A percentile compares a stretch with the other conserved stretches of the same genome.
Evolutionary conservation across 2,888 invertebrate genomes (phyloP).

Genomic region (Choristoneura rosaceana): DNA sequence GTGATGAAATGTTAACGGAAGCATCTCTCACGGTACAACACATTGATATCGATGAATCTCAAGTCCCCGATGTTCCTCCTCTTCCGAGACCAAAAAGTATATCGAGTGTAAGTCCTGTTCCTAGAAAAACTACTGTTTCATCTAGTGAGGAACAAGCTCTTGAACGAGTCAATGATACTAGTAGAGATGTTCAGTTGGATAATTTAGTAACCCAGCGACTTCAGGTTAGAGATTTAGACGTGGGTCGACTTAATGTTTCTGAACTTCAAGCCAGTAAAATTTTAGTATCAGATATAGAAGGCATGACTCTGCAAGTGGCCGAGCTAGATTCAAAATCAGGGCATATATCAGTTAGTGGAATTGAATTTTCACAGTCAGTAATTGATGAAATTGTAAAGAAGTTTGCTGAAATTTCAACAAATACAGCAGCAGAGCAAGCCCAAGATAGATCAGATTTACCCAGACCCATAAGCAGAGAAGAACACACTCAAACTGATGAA

Average conservation of each 20-base stretch:
- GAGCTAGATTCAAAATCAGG: constrained; percentile 90
- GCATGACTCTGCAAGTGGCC: constrained; percentile 89
- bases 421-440: constrained; percentile 47
- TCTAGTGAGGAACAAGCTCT: constrained; percentile 62
- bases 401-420: constrained; percentile 78
- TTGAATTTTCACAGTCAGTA: constrained; percentile 88
- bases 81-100: constrained; percentile 69
- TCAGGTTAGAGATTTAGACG: constrained; percentile 91
- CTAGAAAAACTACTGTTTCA: constrained; percentile 52
- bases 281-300: constrained; percentile 92
- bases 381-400: constrained; percentile 88
- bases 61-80: constrained; percentile 77
- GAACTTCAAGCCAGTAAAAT: constrained; percentile 92
- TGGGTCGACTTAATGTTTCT: constrained; percentile 91
- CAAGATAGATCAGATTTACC: constrained; percentile 53
- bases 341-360: constrained; percentile 87
- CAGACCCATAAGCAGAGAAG: constrained; percentile 69
- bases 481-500: constrained; percentile 76
- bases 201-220: constrained; percentile 86
- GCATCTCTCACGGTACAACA: constrained; percentile 88
- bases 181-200: constrained; percentile 74
- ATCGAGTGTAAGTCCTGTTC: constrained; percentile 50
- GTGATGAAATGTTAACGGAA: constrained; percentile 87
- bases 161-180: constrained; percentile 67
- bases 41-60: constrained; percentile 83